These are phyloP conservation scores for Strigamia maritima DNA, from an alignment of 2,888 invertebrate genomes.

Conservation along the genomic window DNA sequence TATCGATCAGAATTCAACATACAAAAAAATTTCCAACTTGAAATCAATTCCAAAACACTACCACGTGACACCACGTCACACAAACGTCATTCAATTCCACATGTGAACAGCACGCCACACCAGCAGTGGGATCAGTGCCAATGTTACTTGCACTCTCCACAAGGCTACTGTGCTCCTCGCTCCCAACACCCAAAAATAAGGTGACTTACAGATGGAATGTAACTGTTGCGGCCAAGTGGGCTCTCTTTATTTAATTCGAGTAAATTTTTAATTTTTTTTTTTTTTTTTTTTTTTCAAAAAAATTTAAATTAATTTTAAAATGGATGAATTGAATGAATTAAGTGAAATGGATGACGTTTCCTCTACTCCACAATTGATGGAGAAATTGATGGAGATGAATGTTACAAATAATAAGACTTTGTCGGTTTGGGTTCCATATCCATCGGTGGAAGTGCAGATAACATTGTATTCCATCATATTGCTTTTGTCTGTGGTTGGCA, in stretches of 20 bases:
- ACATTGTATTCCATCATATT: conserved; percentile 46
- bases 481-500: conserved; percentile 51
- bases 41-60: background rate
- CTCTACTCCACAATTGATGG: background rate
- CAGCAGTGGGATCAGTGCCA: background rate
- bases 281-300: too few species aligned
- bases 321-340: background rate
- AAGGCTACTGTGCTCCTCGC: background rate
- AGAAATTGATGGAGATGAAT: background rate
- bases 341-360: background rate
- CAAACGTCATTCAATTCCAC: background rate
- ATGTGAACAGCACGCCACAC: background rate
- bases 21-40: too few species aligned
- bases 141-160: background rate
- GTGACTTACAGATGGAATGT: background rate
- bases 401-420: background rate
- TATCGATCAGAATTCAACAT: too few species aligned
- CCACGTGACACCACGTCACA: background rate
- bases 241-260: background rate
- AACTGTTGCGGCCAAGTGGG: background rate
- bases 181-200: background rate
- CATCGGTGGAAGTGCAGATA: conserved; percentile 39
- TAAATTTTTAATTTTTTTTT: background rate
- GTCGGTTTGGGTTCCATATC: background rate
- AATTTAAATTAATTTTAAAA: too few species aligned